Percentiles rank a stretch among this genome's conserved stretches.
phyloP scores from a whole-genome alignment of 2,888 invertebrate genomes.

The Drosophila colorata region DNA sequence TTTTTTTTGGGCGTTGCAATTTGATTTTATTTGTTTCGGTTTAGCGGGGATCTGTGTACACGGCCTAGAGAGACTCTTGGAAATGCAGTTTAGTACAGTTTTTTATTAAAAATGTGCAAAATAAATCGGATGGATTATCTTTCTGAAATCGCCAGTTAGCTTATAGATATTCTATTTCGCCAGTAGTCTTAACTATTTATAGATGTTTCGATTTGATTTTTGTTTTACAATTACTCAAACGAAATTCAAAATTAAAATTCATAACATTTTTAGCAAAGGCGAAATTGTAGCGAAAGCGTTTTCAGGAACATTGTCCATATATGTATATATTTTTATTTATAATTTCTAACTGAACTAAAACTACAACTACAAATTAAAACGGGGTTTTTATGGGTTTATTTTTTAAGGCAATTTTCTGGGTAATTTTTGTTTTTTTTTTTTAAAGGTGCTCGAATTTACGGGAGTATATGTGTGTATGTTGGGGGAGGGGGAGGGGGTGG shows the following conservation, averaged over 20 bases:
- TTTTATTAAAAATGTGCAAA: not conserved
- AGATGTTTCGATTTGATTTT: not conserved
- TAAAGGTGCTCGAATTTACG: conserved; percentile 1
- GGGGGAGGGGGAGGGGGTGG: not conserved
- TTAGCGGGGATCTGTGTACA: conserved; percentile 23
- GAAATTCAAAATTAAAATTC: not conserved
- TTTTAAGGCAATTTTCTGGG: conserved; percentile 5
- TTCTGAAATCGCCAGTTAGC: conserved; percentile 14
- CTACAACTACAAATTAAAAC: conserved; percentile 52
- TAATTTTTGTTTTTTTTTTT: conserved; percentile 1
- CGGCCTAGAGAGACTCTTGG: conserved; percentile 70
- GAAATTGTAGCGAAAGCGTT: conserved; percentile 9
- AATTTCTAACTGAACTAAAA: conserved; percentile 10
- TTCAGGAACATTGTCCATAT: conserved; percentile 26
- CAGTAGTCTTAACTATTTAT: no score
- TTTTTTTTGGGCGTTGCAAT: conserved; percentile 23
- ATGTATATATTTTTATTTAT: not conserved
- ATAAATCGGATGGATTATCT: conserved; percentile 7
- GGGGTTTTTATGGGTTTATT: not conserved
- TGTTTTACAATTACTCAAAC: not conserved
- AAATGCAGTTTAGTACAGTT: conserved; percentile 52
- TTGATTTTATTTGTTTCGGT: no score
- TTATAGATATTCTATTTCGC: not conserved
- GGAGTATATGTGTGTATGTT: not conserved
- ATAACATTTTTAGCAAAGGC: not conserved